A percentile compares a stretch with the other conserved stretches of the same genome.
Evolutionary conservation across 2,888 invertebrate genomes (phyloP).

Genomic region (Epirrhoe tristata): DNA sequence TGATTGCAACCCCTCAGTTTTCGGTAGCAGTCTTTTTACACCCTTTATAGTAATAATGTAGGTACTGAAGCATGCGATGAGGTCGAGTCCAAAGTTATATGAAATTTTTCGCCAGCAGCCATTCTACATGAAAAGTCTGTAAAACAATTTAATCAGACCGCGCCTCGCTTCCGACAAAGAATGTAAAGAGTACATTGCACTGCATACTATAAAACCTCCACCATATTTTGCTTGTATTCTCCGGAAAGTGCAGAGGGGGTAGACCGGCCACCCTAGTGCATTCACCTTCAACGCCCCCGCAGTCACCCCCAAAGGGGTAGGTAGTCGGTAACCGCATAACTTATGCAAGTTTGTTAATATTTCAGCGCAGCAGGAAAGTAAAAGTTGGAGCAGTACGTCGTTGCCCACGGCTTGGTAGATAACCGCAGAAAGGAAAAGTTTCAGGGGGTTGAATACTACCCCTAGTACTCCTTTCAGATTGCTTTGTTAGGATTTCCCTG

Average conservation of each 20-base stretch:
- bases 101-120: conserved; percentile 21
- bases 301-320: conserved; percentile 36
- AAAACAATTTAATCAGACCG: conserved; percentile 41
- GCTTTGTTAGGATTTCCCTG: background rate
- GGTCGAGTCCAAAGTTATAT: background rate
- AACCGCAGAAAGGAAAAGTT: conserved; percentile 36
- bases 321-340: conserved; percentile 56
- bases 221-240: conserved; percentile 53
- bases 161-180: conserved; percentile 53
- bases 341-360: conserved; percentile 83
- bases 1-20: too few relatives aligned
- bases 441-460: conserved; percentile 3
- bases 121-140: conserved; percentile 30
- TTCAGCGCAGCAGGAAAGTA: conserved; percentile 77
- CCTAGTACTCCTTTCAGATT: background rate
- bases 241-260: conserved; percentile 49
- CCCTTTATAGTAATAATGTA: background rate
- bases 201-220: conserved; percentile 50
- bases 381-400: conserved; percentile 58
- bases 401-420: conserved; percentile 9
- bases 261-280: conserved; percentile 55
- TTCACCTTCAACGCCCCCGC: conserved; percentile 60
- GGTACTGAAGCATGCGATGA: conserved; percentile 3
- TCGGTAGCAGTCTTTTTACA: too few relatives aligned
- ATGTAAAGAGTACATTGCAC: conserved; percentile 58